Conservation (phyloP, 2,888 invertebrate species). For the Tinea semifulvella region DNA sequence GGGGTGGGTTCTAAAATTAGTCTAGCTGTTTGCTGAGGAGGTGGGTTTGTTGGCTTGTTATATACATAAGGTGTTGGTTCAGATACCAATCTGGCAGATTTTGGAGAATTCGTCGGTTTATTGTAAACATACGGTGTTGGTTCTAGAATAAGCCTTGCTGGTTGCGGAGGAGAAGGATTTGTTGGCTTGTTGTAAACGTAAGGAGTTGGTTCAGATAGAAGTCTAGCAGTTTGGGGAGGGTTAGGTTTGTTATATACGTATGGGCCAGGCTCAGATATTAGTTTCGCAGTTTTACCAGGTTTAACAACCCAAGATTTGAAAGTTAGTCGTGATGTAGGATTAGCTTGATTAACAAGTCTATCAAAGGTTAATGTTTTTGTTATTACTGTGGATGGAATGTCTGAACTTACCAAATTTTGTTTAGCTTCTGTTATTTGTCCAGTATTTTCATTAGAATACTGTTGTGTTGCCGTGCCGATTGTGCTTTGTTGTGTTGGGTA, state of each 20-base stretch:
- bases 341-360: constrained; percentile 36
- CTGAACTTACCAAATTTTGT: constrained; percentile 52
- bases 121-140: constrained; percentile 36
- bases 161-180: constrained; percentile 26
- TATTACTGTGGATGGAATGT: constrained; percentile 34
- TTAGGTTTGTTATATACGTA: constrained; percentile 35
- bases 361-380: constrained; percentile 49
- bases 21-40: constrained; percentile 24
- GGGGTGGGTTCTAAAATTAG: constrained; percentile 23
- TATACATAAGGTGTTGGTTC: constrained; percentile 1
- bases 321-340: constrained; percentile 48
- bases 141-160: constrained; percentile 25
- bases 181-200: constrained; percentile 37
- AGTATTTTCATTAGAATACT: constrained; percentile 28
- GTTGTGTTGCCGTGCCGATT: constrained; percentile 19
- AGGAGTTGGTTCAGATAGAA: constrained; percentile 36
- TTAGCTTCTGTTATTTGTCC: constrained; percentile 32
- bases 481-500: constrained; percentile 31
- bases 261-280: constrained; percentile 36
- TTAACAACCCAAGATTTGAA: constrained; percentile 57
- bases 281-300: constrained; percentile 40
- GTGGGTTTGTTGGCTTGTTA: neutral
- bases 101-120: constrained; percentile 18
- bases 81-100: neutral
- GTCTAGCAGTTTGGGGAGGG: constrained; percentile 26